Evolutionary conservation across 2,113 vertebrate genomes (phyloP).

Genomic region (Mystacornis crossleyi): DNA sequence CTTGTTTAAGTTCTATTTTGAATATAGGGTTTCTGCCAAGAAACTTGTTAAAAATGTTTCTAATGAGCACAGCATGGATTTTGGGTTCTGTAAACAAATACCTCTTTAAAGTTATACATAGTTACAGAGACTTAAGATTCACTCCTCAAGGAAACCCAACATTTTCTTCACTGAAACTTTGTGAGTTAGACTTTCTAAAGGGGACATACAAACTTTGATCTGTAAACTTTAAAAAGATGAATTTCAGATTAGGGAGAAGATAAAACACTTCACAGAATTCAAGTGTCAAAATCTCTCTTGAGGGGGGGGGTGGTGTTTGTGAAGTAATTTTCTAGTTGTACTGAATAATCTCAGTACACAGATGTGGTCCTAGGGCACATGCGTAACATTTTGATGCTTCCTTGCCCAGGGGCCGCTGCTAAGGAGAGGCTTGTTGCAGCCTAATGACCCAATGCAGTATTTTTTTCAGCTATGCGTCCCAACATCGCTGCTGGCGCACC

Average conservation of each 20-base stretch:
- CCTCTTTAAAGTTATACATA: neutral
- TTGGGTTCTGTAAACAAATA: neutral
- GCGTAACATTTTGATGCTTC: rapidly evolving
- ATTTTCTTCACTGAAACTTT: neutral
- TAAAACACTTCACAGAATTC: neutral
- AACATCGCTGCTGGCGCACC: rapidly evolving
- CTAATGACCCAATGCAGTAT: rapidly evolving
- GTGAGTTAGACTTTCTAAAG: neutral
- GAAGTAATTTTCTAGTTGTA: neutral
- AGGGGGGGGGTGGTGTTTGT: rapidly evolving
- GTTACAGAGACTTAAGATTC: neutral
- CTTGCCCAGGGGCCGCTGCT: neutral
- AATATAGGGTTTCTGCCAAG: neutral
- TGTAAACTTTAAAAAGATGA: neutral
- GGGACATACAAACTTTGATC: neutral
- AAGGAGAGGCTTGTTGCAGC: neutral
- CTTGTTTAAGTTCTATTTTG: neutral
- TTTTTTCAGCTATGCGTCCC: rapidly evolving
- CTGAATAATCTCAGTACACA: neutral
- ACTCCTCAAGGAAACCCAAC: neutral
- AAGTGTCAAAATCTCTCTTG: neutral
- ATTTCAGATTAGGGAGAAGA: neutral
- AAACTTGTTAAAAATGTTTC: neutral
- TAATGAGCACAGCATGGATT: neutral
- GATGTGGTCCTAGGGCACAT: rapidly evolving